These are phyloP conservation scores for Smutsia temminckii DNA, from an alignment of 2,797 vertebrate genomes.

Conservation along the genomic window DNA sequence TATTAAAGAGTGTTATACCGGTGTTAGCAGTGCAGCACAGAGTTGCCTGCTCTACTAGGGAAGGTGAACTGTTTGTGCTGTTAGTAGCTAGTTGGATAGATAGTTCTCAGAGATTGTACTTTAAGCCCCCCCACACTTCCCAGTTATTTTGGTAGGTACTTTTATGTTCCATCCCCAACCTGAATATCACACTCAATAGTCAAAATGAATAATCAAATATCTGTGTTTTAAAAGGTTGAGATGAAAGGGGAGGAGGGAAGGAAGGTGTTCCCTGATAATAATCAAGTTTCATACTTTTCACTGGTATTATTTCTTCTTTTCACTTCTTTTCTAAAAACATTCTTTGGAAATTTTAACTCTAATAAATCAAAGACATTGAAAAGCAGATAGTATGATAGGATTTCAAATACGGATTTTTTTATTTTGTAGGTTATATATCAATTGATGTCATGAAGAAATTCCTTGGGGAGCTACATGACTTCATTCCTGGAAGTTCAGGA, in stretches of 20 bases:
- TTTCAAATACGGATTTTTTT: background rate
- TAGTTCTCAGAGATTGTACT: background rate
- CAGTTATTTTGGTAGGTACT: background rate
- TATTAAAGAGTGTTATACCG: background rate
- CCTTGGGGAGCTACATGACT: conserved; percentile 88
- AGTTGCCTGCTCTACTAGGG: background rate
- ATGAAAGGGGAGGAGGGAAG: background rate
- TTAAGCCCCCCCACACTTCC: background rate
- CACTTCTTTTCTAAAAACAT: conserved; percentile 40
- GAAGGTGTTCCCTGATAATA: background rate
- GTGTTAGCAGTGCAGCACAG: background rate
- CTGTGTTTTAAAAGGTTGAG: background rate
- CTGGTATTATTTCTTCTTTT: conserved; percentile 39
- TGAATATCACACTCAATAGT: background rate
- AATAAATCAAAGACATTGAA: conserved; percentile 41
- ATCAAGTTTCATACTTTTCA: conserved; percentile 17
- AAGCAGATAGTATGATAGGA: background rate
- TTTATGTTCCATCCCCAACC: background rate
- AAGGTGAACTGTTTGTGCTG: background rate
- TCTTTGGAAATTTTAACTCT: conserved; percentile 29
- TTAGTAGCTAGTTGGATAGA: background rate
- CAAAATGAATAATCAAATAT: background rate
- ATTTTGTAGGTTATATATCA: conserved; percentile 86
- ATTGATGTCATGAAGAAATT: conserved; percentile 90
- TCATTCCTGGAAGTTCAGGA: conserved; percentile 83